Evolutionary conservation across 1,140 invertebrate genomes (phyloP).

Genomic region (Macrocentrus cingulum): DNA sequence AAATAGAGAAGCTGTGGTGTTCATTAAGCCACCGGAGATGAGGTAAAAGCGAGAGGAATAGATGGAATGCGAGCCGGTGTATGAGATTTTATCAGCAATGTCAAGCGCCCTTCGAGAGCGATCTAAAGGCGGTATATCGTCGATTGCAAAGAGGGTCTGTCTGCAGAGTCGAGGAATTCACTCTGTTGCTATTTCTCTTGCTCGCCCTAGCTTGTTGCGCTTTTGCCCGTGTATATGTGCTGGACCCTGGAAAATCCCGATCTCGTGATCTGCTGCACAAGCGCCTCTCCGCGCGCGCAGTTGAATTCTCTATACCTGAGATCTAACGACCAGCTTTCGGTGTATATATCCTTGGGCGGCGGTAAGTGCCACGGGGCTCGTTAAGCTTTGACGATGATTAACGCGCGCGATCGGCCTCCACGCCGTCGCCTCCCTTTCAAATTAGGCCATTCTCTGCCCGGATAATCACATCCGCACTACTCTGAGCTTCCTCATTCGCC

Average conservation of each 20-base stretch:
- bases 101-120: conserved; percentile 20
- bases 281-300: neutral
- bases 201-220: neutral
- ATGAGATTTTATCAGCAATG: conserved; percentile 23
- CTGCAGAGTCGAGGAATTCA: conserved; percentile 8
- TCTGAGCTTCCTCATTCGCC: conserved; percentile 15
- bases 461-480: conserved; percentile 11
- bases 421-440: neutral
- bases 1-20: neutral
- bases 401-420: conserved; percentile 11
- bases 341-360: conserved; percentile 14
- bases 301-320: conserved; percentile 20
- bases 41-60: conserved; percentile 22
- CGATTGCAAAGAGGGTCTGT: conserved; percentile 21
- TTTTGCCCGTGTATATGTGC: neutral
- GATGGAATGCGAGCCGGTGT: conserved; percentile 21
- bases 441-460: conserved; percentile 7
- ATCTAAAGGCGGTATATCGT: conserved; percentile 22
- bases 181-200: conserved; percentile 2
- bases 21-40: conserved; percentile 17
- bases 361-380: conserved; percentile 22
- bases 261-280: neutral
- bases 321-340: conserved; percentile 24
- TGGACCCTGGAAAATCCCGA: conserved; percentile 10
- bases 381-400: conserved; percentile 28